A percentile compares a stretch with the other conserved stretches of the same genome.
Conservation (phyloP, 2,797 vertebrate species). For the Adrianichthys oophorus region DNA sequence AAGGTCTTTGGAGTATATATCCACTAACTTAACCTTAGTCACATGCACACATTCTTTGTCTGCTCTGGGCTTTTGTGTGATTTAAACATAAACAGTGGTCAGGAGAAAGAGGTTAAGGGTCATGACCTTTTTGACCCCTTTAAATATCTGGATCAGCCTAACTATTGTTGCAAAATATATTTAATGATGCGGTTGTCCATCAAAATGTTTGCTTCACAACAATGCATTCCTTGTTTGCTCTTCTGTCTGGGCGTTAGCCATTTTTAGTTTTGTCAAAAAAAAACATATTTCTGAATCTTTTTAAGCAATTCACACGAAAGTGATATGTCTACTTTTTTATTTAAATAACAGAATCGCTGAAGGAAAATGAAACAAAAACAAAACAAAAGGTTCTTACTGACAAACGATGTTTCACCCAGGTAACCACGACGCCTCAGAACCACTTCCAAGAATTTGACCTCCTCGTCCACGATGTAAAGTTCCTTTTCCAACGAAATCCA, state of each 20-base stretch:
- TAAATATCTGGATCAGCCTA: slow-evolving; percentile 17
- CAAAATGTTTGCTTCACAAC: slow-evolving; percentile 8
- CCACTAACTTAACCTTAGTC: slow-evolving; percentile 47
- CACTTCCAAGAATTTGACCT: slow-evolving; percentile 88
- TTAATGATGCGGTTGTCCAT: slow-evolving; percentile 5
- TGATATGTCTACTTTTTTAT: too few species aligned
- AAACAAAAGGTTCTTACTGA: slow-evolving; percentile 82
- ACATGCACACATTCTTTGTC: slow-evolving; percentile 11
- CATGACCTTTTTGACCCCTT: slow-evolving; percentile 31
- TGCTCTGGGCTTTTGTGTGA: slow-evolving; percentile 37
- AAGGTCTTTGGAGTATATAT: slow-evolving; percentile 36
- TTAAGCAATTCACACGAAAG: neutral
- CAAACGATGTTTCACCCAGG: slow-evolving; percentile 93
- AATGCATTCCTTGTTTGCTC: slow-evolving; percentile 9
- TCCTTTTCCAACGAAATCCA: slow-evolving; percentile 95
- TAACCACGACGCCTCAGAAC: slow-evolving; percentile 89
- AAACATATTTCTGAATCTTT: neutral
- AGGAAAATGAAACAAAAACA: neutral
- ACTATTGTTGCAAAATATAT: slow-evolving; percentile 13
- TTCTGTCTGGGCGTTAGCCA: neutral
- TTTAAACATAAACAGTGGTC: slow-evolving; percentile 45
- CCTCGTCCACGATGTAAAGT: slow-evolving; percentile 88
- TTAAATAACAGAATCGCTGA: too few species aligned
- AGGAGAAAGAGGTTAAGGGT: slow-evolving; percentile 43
- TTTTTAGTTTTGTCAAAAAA: neutral